Conservation (phyloP, 2,113 vertebrate species). For the Glaucidium brasilianum region DNA sequence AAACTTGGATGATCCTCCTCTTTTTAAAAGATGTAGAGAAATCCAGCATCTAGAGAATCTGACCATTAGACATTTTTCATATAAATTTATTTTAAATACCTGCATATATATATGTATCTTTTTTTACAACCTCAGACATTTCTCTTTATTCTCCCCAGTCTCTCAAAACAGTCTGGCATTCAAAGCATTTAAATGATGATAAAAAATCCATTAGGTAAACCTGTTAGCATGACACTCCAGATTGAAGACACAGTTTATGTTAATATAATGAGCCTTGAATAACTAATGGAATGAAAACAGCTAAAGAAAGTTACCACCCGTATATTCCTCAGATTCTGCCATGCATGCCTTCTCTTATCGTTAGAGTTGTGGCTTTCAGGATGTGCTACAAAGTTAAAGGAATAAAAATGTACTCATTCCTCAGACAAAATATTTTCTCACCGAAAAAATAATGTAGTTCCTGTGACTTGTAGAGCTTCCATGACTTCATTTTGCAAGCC, state of each 20-base stretch:
- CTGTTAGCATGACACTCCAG: background rate
- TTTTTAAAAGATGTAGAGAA: background rate
- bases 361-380: background rate
- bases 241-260: background rate
- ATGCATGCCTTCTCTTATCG: background rate
- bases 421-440: background rate
- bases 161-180: background rate
- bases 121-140: background rate
- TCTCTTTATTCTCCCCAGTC: background rate
- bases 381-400: background rate
- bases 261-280: background rate
- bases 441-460: background rate
- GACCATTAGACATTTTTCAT: background rate
- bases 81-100: background rate
- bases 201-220: constrained; percentile 10
- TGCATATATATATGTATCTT: background rate
- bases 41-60: background rate
- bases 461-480: background rate
- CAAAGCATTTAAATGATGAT: background rate
- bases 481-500: background rate
- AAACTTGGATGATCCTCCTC: background rate
- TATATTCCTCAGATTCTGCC: background rate
- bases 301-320: background rate
- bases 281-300: constrained; percentile 21
- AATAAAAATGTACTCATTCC: background rate